These are phyloP conservation scores for Haemorhous mexicanus DNA, from an alignment of 2,113 vertebrate genomes.

Conservation along the genomic window DNA sequence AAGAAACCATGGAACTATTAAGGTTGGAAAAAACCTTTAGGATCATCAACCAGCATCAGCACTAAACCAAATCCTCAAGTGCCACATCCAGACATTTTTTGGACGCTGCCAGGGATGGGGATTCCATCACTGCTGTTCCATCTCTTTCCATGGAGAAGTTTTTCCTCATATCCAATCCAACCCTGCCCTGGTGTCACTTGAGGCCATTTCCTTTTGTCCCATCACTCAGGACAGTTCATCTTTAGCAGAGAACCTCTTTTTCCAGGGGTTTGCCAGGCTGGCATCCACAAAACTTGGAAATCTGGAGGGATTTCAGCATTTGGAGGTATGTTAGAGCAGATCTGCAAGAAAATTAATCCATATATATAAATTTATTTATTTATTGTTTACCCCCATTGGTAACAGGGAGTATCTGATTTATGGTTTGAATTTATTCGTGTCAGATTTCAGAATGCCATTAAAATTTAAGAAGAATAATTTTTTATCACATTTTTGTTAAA, in stretches of 20 bases:
- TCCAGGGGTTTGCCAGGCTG: neutral
- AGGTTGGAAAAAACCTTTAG: neutral
- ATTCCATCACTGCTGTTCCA: neutral
- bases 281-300: accelerated
- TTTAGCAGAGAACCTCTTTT: neutral
- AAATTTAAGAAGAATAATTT: neutral
- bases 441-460: neutral
- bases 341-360: neutral
- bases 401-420: neutral
- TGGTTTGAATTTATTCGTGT: neutral
- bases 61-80: neutral
- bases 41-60: neutral
- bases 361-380: neutral
- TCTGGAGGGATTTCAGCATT: neutral
- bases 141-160: neutral
- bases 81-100: neutral
- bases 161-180: neutral
- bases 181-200: neutral
- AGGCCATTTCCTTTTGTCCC: neutral
- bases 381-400: neutral
- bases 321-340: neutral
- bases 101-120: neutral
- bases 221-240: too few species aligned
- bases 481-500: neutral
- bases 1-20: neutral